These are phyloP conservation scores for Corythaeola cristata DNA, from an alignment of 2,113 vertebrate species.

Conservation along the genomic window DNA sequence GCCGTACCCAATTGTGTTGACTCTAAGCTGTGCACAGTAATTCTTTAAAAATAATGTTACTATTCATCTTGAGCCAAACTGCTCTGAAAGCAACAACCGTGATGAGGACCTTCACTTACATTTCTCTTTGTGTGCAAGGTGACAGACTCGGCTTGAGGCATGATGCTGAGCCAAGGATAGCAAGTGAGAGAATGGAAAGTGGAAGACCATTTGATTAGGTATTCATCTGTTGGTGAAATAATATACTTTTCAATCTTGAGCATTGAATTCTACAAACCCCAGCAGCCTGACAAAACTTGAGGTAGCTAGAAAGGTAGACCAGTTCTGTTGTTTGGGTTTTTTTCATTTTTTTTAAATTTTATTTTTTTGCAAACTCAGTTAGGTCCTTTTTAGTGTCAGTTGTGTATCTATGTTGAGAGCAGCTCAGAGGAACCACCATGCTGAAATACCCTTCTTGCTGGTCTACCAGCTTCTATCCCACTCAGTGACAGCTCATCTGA, in stretches of 20 bases:
- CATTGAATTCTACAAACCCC: not conserved
- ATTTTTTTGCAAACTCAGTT: not conserved
- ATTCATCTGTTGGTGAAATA: not conserved
- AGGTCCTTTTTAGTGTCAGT: not conserved
- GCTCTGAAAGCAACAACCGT: not conserved
- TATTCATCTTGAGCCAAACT: not conserved
- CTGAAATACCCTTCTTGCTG: not conserved
- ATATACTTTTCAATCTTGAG: not conserved
- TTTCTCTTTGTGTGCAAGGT: not conserved
- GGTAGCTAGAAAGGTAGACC: not conserved
- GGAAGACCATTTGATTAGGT: not conserved
- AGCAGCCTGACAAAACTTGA: not conserved
- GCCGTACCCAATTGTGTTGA: not conserved
- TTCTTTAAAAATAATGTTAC: not conserved
- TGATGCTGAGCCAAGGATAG: not conserved
- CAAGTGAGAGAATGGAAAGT: not conserved
- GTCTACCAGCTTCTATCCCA: not conserved
- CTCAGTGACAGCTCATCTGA: not conserved
- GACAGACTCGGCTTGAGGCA: not conserved
- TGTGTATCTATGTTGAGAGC: not conserved
- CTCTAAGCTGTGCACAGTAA: not conserved
- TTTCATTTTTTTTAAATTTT: not conserved
- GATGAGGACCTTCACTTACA: not conserved
- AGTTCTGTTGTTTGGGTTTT: not conserved
- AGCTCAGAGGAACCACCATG: not conserved